Base-by-base conservation (phyloP, 2,797 vertebrate genomes). In the Sebastes trivittatus region DNA sequence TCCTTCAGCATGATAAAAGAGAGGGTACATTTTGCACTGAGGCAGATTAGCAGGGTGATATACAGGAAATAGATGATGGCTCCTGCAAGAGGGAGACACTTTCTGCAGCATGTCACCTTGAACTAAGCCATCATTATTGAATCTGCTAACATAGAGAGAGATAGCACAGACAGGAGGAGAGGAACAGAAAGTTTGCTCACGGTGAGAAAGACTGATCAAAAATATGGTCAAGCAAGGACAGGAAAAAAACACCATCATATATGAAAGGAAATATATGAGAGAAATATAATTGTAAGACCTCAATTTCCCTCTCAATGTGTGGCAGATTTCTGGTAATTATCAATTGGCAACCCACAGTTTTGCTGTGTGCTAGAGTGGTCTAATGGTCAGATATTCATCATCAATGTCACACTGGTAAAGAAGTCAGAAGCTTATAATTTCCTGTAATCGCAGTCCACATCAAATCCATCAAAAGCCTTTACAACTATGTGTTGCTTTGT, bases 51-150 rank as follows among this genome's bases (percentile, higher is more conserved):
- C 75, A 61, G 55, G 27, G 22, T 59, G 77, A 87, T 78, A 64
- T 32, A 65, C 29, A 62, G 46, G 58, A 85, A 81, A 72, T 22
- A 72, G 54, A 78, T 42, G 63, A 63, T n/a, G 7, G 32, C 75
- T 82, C 10, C 32, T 67, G 54, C 22, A 42, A 67, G 64, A 88
- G 11, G 65, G 56, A 80, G 60, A n/a, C 70, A 74, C 70, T 77
- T 79, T 83, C 49, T 85, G 61, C 72, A 52, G 78, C 25, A 49
- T 54, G 80, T 86, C 84, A 90, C 87, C 88, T 91, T 58, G 82
- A 89, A 78, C 78, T 62, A 75, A 84, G 82, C 72, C 70, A 22
- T 81, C 76, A 58, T 84, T 84, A 73, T 42, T 72, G 68, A 85
- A 84, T 82, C 75, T 77, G 59, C 64, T 56, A 55, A 54, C 60